A percentile compares a stretch with the other conserved stretches of the same genome.
These are phyloP conservation scores for Bilobella aurantiaca DNA, from an alignment of 1,140 invertebrate species.

Conservation along the genomic window DNA sequence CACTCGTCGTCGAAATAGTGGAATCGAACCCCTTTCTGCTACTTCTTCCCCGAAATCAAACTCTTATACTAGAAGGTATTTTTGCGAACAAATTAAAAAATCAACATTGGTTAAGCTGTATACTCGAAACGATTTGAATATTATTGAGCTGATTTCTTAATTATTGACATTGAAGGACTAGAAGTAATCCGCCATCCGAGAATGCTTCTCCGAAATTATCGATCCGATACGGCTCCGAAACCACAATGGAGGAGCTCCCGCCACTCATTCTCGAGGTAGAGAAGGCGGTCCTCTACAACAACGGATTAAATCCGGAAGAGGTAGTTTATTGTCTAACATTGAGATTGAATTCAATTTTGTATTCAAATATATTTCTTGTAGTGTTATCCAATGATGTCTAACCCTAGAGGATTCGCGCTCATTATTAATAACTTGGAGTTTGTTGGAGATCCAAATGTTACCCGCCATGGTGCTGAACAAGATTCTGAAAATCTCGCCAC, in stretches of 20 bases:
- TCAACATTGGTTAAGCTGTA: no score
- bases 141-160: not conserved
- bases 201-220: not conserved
- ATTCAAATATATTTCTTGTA: not conserved
- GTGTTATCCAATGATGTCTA: constrained; percentile 44
- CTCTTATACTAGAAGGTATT: not conserved
- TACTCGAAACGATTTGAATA: not conserved
- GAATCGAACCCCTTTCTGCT: not conserved
- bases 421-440: constrained; percentile 50
- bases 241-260: constrained; percentile 4
- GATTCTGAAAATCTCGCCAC: constrained; percentile 45
- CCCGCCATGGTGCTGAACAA: constrained; percentile 42
- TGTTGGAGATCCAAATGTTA: constrained; percentile 25
- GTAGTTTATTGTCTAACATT: no score
- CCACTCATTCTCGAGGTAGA: not conserved
- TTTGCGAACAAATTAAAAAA: not conserved
- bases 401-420: constrained; percentile 47
- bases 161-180: no score
- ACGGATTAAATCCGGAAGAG: not conserved
- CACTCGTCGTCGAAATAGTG: not conserved
- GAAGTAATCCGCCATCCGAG: not conserved
- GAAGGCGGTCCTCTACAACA: not conserved
- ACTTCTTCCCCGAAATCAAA: not conserved
- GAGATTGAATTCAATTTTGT: not conserved
- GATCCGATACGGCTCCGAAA: not conserved